Evolutionary conservation across 1,140 invertebrate genomes (phyloP).

Genomic region (Trichonephila clavata): DNA sequence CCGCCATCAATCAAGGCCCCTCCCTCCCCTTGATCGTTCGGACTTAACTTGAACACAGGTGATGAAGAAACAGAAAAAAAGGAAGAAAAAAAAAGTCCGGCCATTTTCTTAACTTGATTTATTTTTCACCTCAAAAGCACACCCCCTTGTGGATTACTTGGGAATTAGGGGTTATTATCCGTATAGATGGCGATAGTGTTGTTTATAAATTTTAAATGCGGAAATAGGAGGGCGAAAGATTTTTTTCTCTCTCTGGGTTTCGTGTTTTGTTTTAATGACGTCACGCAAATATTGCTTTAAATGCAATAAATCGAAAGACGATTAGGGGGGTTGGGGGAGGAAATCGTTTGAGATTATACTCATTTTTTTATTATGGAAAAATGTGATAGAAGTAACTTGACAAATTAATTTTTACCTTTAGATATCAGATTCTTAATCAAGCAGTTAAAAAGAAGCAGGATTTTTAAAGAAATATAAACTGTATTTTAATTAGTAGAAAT

Average conservation of each 20-base stretch:
- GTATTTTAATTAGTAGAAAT: too few relatives aligned
- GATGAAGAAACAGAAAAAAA: slow-evolving; percentile 40
- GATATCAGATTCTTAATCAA: too few relatives aligned
- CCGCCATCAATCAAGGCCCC: slow-evolving; percentile 66
- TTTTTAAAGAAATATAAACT: too few relatives aligned
- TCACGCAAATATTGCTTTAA: slow-evolving; percentile 50
- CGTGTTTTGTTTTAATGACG: slow-evolving; percentile 55
- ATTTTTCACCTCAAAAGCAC: slow-evolving; percentile 69
- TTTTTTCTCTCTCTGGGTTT: slow-evolving; percentile 21
- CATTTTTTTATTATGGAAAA: neutral
- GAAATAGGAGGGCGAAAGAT: slow-evolving; percentile 49
- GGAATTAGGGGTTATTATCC: slow-evolving; percentile 69
- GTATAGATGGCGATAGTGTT: slow-evolving; percentile 54
- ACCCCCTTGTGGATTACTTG: slow-evolving; percentile 59
- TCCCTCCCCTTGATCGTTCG: slow-evolving; percentile 38
- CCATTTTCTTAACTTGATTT: slow-evolving; percentile 73
- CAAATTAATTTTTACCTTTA: too few relatives aligned
- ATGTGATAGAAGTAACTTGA: neutral
- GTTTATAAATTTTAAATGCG: slow-evolving; percentile 76
- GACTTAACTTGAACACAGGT: slow-evolving; percentile 58
- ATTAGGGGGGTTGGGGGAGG: neutral
- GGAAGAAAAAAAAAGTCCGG: slow-evolving; percentile 19
- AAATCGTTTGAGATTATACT: neutral
- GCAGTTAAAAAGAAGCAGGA: too few relatives aligned
- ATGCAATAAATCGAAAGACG: neutral